Conservation (phyloP, 92 coral and sea anemone species). For the Montipora capitata region DNA sequence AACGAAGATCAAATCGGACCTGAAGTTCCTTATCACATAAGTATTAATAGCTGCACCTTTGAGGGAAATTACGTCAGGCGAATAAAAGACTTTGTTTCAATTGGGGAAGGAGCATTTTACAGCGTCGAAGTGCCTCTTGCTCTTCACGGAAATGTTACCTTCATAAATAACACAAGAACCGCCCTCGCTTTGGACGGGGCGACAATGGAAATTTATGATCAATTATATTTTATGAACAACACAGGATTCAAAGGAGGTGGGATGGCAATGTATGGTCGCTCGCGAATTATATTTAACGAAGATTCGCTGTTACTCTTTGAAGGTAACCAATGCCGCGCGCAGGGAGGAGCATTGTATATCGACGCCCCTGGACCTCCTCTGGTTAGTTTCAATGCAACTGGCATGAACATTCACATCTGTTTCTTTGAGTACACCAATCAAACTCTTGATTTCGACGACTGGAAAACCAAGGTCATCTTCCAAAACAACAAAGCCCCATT, state of each 20-base stretch:
- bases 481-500: conserved; percentile 75
- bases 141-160: conserved; percentile 57
- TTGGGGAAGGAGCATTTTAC: conserved; percentile 85
- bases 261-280: conserved; percentile 92
- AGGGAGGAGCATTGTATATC: conserved; percentile 91
- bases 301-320: conserved; percentile 72
- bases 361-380: conserved; percentile 88
- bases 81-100: conserved; percentile 49
- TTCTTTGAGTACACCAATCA: conserved; percentile 82
- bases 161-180: conserved; percentile 78
- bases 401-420: conserved; percentile 78
- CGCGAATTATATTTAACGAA: conserved; percentile 71
- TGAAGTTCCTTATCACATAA: conserved; percentile 60
- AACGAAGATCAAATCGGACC: conserved; percentile 86
- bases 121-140: conserved; percentile 78
- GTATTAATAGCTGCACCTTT: conserved; percentile 56
- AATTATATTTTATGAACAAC: conserved; percentile 68
- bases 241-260: conserved; percentile 92
- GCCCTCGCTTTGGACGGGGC: conserved; percentile 89
- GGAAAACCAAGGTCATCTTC: conserved; percentile 88
- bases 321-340: conserved; percentile 74
- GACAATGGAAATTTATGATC: conserved; percentile 69
- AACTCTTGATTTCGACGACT: conserved; percentile 71
- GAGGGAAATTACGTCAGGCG: conserved; percentile 60
- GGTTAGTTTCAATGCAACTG: conserved; percentile 83